phyloP scores from a whole-genome alignment of 2,888 invertebrate species.

The Agonum fuliginosum region DNA sequence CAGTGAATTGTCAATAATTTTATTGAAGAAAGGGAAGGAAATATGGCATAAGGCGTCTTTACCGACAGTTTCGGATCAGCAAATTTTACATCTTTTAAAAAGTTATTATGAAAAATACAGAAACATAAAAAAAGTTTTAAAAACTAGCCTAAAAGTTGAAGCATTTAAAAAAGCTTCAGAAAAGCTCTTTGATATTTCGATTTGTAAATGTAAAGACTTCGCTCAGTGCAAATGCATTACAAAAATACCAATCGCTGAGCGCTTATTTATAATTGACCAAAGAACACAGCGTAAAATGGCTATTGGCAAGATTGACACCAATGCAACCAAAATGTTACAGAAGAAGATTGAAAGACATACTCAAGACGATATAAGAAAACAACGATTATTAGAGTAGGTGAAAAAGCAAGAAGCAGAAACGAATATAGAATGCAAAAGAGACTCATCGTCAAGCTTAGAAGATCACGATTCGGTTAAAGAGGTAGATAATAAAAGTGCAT shows the following conservation, averaged over 20 bases:
- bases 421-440: neutral
- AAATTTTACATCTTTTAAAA: neutral
- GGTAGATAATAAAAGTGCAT: neutral
- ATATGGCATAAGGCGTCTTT: neutral
- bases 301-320: slow-evolving; percentile 29
- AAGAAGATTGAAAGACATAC: neutral
- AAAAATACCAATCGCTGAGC: slow-evolving; percentile 37
- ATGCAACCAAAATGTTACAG: neutral
- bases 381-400: neutral
- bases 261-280: slow-evolving; percentile 48
- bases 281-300: slow-evolving; percentile 52
- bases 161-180: neutral
- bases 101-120: neutral
- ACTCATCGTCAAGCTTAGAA: neutral
- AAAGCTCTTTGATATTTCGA: neutral
- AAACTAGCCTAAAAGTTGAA: neutral
- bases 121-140: neutral
- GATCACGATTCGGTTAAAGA: neutral
- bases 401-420: neutral
- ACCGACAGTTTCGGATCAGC: neutral
- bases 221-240: slow-evolving; percentile 18
- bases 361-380: slow-evolving; percentile 9
- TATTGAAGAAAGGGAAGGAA: neutral
- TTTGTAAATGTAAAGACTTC: slow-evolving; percentile 17
- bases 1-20: neutral